Evolutionary conservation across 1,140 invertebrate species (phyloP).

Genomic region (Halesus radiatus): DNA sequence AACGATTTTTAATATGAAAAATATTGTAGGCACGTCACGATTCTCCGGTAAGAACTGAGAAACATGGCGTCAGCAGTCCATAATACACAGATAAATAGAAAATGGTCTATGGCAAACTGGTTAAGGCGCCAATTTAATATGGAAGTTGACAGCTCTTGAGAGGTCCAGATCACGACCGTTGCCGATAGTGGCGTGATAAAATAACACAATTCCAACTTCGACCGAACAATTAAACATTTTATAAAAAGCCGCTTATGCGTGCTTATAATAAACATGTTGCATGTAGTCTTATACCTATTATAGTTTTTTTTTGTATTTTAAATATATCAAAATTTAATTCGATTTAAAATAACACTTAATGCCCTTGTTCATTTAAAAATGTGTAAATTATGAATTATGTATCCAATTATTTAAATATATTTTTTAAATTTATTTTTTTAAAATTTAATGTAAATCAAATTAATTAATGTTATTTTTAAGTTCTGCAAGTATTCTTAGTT

Average conservation of each 20-base stretch:
- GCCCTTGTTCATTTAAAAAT: no score
- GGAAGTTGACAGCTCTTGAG: slow-evolving; percentile 45
- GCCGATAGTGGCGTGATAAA: not conserved
- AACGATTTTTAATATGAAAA: not conserved
- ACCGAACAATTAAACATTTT: slow-evolving; percentile 19
- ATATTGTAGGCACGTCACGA: slow-evolving; percentile 14
- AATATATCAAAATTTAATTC: no score
- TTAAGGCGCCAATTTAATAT: slow-evolving; percentile 45
- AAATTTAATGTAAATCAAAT: no score
- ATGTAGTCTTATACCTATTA: no score
- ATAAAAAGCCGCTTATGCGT: not conserved
- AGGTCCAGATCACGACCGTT: slow-evolving; percentile 47
- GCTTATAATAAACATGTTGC: no score
- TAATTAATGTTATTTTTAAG: no score
- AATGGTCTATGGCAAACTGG: not conserved
- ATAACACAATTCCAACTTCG: not conserved
- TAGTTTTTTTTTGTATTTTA: no score
- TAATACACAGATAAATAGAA: not conserved
- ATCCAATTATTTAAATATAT: no score
- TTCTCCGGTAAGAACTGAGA: not conserved
- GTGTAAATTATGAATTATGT: no score
- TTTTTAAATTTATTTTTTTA: no score
- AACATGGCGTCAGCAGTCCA: not conserved
- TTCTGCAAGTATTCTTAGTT: no score
- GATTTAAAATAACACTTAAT: no score